phyloP scores from a whole-genome alignment of 92 coral and sea anemone species.

The Epizoanthus illoricatus region DNA sequence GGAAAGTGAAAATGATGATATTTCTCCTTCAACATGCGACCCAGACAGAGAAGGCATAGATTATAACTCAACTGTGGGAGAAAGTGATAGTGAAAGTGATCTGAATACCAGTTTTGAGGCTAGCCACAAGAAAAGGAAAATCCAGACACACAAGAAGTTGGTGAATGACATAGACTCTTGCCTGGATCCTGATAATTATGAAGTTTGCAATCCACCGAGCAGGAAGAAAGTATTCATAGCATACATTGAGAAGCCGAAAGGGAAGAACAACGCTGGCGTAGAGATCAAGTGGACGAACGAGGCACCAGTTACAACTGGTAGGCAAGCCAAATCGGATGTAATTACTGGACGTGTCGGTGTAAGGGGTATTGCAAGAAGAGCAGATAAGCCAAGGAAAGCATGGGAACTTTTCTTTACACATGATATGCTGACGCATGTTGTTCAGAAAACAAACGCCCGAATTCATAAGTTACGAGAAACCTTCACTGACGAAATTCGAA shows the following conservation, averaged over 20 bases:
- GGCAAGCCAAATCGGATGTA: constrained; percentile 3
- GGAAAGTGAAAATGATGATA: no score
- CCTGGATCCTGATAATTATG: not conserved
- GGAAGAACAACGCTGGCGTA: not conserved
- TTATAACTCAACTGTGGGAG: no score
- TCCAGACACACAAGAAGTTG: not conserved
- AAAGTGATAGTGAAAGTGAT: no score
- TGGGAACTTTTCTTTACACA: not conserved
- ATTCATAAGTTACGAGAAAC: not conserved
- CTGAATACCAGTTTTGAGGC: constrained; percentile 5
- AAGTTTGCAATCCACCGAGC: not conserved
- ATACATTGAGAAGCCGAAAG: not conserved
- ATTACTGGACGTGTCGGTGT: constrained; percentile 1
- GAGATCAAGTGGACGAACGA: not conserved
- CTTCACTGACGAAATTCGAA: not conserved
- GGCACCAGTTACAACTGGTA: not conserved
- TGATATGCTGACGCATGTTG: no score
- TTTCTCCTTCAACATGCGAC: not conserved
- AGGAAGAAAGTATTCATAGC: not conserved
- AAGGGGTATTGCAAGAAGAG: not conserved
- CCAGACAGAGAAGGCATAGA: not conserved
- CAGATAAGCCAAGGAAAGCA: not conserved
- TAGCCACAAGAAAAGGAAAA: not conserved
- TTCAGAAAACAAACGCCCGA: not conserved
- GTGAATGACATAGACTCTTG: not conserved